Conservation (phyloP, 2,888 invertebrate genomes). For the Diaperis boleti region DNA sequence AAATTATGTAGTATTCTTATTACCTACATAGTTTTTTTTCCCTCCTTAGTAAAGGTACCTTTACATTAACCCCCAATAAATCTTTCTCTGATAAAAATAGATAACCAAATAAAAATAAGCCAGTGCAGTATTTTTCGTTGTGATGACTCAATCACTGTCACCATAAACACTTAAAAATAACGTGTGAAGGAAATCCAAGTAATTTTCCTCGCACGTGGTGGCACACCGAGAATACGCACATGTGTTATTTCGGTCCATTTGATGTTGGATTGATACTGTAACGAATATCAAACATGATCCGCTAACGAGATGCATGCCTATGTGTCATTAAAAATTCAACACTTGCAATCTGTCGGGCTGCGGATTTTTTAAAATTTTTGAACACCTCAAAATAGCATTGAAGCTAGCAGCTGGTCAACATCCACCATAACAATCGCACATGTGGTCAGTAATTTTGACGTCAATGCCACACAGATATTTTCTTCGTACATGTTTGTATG, state of each 20-base stretch:
- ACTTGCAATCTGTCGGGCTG: slow-evolving; percentile 49
- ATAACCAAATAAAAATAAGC: slow-evolving; percentile 24
- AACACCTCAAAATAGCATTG: slow-evolving; percentile 36
- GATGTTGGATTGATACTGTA: slow-evolving; percentile 56
- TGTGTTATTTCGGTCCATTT: slow-evolving; percentile 54
- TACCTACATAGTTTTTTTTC: no score
- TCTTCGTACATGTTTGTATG: slow-evolving; percentile 23
- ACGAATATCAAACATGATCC: slow-evolving; percentile 51
- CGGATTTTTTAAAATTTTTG: slow-evolving; percentile 46
- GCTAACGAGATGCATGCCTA: slow-evolving; percentile 51
- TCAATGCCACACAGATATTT: slow-evolving; percentile 31
- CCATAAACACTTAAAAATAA: slow-evolving; percentile 51
- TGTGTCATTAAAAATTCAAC: slow-evolving; percentile 49
- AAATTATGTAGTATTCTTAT: no score
- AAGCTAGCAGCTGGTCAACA: slow-evolving; percentile 54
- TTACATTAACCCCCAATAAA: not conserved
- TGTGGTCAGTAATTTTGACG: slow-evolving; percentile 56
- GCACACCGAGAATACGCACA: slow-evolving; percentile 46
- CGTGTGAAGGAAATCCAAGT: slow-evolving; percentile 55
- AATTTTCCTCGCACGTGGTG: slow-evolving; percentile 58
- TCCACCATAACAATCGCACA: slow-evolving; percentile 51
- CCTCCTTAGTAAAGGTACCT: not conserved
- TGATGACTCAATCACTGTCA: slow-evolving; percentile 43
- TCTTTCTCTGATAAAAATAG: slow-evolving; percentile 10
- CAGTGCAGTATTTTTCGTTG: slow-evolving; percentile 32